Percentiles rank a stretch among this genome's conserved stretches.
Evolutionary conservation across 2,797 vertebrate species (phyloP).

Genomic region (Phalloptychus januarius): DNA sequence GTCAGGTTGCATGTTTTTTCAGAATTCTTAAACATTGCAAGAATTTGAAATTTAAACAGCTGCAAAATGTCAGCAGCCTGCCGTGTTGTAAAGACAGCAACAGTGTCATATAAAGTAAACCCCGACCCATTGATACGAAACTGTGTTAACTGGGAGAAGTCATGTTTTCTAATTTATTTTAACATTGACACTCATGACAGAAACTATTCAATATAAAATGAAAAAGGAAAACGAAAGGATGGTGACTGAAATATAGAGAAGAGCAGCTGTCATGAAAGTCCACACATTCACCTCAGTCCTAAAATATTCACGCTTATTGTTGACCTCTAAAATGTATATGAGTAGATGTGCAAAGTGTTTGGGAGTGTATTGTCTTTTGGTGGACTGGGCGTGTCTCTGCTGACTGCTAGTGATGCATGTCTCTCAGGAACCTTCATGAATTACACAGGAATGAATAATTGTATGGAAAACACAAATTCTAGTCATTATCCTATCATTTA

Average conservation of each 20-base stretch:
- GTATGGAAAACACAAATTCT: not conserved
- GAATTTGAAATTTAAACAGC: not conserved
- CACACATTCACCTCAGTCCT: not conserved
- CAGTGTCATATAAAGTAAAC: not conserved
- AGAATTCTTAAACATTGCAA: not conserved
- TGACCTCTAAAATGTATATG: not conserved
- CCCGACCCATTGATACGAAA: not conserved
- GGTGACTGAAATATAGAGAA: not conserved
- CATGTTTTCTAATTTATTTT: not conserved
- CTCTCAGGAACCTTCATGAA: not conserved
- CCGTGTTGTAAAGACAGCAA: not conserved
- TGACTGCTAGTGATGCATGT: not conserved
- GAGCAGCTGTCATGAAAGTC: not conserved
- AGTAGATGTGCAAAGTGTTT: not conserved
- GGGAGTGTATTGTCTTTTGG: not conserved
- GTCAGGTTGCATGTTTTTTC: not conserved
- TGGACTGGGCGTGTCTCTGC: not conserved
- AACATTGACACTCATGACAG: not conserved
- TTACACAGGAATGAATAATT: not conserved
- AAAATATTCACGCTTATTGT: not conserved
- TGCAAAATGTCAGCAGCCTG: not conserved
- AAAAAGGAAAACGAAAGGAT: not conserved
- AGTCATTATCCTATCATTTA: not conserved
- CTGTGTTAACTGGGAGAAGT: not conserved
- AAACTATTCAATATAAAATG: not conserved